Conservation (phyloP, 2,797 vertebrate genomes). For the Microctenopoma steveboyesi region DNA sequence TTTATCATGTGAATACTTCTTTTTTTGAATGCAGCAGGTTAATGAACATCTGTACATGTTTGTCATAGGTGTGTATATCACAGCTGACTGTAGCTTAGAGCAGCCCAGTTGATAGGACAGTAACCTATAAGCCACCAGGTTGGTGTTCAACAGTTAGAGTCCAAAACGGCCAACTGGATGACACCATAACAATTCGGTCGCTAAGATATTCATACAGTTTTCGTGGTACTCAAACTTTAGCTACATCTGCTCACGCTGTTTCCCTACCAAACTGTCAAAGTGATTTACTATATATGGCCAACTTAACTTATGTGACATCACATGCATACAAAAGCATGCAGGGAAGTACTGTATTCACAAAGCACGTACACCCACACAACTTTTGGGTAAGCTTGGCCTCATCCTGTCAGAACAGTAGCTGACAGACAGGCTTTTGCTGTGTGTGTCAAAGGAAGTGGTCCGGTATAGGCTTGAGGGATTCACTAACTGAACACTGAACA, state of each 20-base stretch:
- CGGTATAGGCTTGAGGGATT: slow-evolving; percentile 75
- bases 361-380: slow-evolving; percentile 45
- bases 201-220: no score
- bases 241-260: no score
- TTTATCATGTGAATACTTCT: slow-evolving; percentile 16
- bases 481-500: slow-evolving; percentile 70
- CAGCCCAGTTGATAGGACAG: no score
- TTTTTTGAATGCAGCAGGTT: neutral
- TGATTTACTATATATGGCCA: slow-evolving; percentile 12
- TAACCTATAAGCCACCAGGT: no score
- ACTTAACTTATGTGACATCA: slow-evolving; percentile 23
- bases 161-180: slow-evolving; percentile 9
- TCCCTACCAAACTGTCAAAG: neutral
- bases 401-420: slow-evolving; percentile 75
- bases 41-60: slow-evolving; percentile 4
- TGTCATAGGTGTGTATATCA: neutral
- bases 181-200: neutral
- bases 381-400: slow-evolving; percentile 75
- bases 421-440: slow-evolving; percentile 74
- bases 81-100: no score
- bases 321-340: slow-evolving; percentile 27
- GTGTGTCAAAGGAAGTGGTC: slow-evolving; percentile 79
- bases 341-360: slow-evolving; percentile 32
- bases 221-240: no score
- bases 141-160: no score